These are phyloP conservation scores for Lepisosteus oculatus DNA, from an alignment of 2,113 vertebrate genomes.

Conservation along the genomic window DNA sequence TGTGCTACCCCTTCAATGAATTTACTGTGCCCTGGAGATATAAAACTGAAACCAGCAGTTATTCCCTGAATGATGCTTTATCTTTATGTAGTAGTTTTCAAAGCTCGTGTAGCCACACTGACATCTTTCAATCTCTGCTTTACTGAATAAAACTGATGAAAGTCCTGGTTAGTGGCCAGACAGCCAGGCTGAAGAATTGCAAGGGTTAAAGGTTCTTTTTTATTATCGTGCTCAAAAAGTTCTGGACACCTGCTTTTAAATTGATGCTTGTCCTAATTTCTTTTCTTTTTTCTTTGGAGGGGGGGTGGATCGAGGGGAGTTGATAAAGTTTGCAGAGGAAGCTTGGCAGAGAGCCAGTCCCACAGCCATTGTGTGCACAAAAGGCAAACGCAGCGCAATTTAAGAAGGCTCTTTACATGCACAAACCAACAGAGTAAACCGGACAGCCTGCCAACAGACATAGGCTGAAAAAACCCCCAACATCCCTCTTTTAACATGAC, in stretches of 20 bases:
- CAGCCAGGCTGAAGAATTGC: slow-evolving; percentile 56
- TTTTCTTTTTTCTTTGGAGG: slow-evolving; percentile 56
- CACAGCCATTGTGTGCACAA: slow-evolving; percentile 56
- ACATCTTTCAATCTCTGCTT: slow-evolving; percentile 67
- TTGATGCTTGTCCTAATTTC: slow-evolving; percentile 52
- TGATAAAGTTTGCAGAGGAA: slow-evolving; percentile 67
- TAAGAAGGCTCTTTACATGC: slow-evolving; percentile 67
- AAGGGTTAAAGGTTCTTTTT: slow-evolving; percentile 64
- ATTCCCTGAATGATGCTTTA: slow-evolving; percentile 56
- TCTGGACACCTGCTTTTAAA: slow-evolving; percentile 76
- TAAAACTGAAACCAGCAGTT: slow-evolving; percentile 58
- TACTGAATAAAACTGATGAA: slow-evolving; percentile 66
- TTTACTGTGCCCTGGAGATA: too few relatives aligned
- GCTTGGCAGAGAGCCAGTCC: slow-evolving; percentile 62
- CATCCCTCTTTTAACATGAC: slow-evolving; percentile 23
- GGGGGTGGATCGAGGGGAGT: slow-evolving; percentile 40
- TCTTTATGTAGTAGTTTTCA: slow-evolving; percentile 51
- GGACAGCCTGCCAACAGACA: slow-evolving; percentile 55
- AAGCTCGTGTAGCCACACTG: slow-evolving; percentile 50
- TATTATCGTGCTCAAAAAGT: slow-evolving; percentile 60
- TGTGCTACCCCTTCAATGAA: too few relatives aligned
- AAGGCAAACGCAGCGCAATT: slow-evolving; percentile 54
- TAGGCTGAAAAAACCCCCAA: slow-evolving; percentile 35
- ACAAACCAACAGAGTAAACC: slow-evolving; percentile 69
- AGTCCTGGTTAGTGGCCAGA: slow-evolving; percentile 59